phyloP scores from a whole-genome alignment of 2,797 vertebrate species.

The Anniella stebbinsi region DNA sequence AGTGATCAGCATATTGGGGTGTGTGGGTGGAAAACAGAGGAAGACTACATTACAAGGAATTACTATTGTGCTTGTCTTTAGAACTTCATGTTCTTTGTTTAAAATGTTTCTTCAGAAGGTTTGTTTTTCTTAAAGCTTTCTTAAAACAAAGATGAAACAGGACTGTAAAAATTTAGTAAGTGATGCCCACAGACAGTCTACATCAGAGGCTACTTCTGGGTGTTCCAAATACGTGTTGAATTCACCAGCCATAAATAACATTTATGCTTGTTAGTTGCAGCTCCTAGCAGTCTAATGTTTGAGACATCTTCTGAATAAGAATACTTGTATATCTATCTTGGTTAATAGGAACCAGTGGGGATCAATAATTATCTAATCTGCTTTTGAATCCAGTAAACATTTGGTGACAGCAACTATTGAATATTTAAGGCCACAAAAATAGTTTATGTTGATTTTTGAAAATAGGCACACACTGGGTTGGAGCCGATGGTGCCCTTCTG shows the following conservation, averaged over 20 bases:
- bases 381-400: background rate
- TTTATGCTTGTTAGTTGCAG: background rate
- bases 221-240: background rate
- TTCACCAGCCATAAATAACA: background rate
- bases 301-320: background rate
- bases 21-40: background rate
- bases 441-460: background rate
- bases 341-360: background rate
- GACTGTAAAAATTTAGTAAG: background rate
- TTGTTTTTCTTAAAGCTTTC: background rate
- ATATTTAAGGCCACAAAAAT: background rate
- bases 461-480: background rate
- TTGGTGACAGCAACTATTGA: background rate
- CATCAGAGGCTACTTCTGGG: background rate
- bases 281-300: background rate
- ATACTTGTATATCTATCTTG: background rate
- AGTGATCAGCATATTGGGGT: too few species aligned
- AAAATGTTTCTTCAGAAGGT: background rate
- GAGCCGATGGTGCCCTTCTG: too few species aligned
- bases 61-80: background rate
- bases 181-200: background rate
- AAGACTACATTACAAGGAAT: background rate
- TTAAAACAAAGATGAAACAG: background rate
- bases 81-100: background rate
- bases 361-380: background rate